Evolutionary conservation across 2,797 vertebrate species (phyloP), one percentile per base, ranked within the genome.

Genomic region (Rachycentron canadum): DNA sequence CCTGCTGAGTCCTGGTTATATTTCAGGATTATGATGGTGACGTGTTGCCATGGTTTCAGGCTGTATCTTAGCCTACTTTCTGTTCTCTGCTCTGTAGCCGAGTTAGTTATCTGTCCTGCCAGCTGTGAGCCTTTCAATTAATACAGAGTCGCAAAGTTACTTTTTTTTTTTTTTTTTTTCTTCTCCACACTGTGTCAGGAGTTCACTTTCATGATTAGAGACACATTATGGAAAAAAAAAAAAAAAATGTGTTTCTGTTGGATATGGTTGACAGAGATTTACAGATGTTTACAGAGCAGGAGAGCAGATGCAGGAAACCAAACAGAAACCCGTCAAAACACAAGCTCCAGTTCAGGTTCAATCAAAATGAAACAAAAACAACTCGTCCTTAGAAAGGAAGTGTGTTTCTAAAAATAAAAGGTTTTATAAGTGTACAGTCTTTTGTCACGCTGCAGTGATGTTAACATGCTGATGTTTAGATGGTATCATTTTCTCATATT

Each of bases 1-100:
- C 86, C 86, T 79, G 88, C 88, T 81, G 89, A 79, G 88, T 74
- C 68, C 71, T 82, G n/a, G 74, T 53, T 86, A 76, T 76, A 87
- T 84, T 76, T 76, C 81, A 82, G 89, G 91, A 85, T 74, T 77
- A 78, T 56, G 86, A 78, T 38, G 62, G 61, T 59, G 78, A 82
- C 72, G 56, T 70, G 91, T 92, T 92, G 83, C 91, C 89, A 91
- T 91, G 89, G 91, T 89, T 89, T 86, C 91, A 79, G 87, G 86
- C 88, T 76, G 83, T 79, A 81, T 91, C 84, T 86, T 83, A 89
- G 83, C 89, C 83, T 89, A 84, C 83, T 91, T 92, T 87, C 75
- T 75, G 84, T 72, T 85, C 71, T 60, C 34, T 7, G 36, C 69
- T 86, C 86, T 45, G 79, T 50, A 81, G 79, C 78, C 7, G 47